Base-by-base conservation (phyloP, 2,113 vertebrate species). In the Origma solitaria region DNA sequence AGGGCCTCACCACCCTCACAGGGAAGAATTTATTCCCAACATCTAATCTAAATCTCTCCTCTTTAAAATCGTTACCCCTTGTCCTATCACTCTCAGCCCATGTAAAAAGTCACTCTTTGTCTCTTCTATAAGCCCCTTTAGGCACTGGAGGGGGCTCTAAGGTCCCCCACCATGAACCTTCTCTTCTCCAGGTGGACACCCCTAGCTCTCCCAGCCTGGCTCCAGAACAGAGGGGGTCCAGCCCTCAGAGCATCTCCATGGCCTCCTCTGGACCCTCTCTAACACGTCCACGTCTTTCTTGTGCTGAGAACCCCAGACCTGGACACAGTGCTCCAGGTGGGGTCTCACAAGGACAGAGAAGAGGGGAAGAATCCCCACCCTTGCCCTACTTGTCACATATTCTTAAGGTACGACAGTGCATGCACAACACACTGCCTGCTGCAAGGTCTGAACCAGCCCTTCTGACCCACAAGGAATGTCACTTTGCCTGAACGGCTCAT, bases 401-500 rank as follows among this genome's bases (percentile, higher is more conserved):
- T 35, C 25, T 37, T 14, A 25, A 61, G 64, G 54, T 16, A 11
- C 0, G 1, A 40, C 42, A 70, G 11, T 1, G 24, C 35, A 37
- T 3, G 15, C 14, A 30, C 28, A 62, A 53, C 45, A 22, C 44
- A 8, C 40, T 2, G 22, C 7, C 40, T 9, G 15, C 31, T 69
- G 71, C 58, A 40, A 22, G 70, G 58, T 40, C 88, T 47, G 45
- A 49, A 7, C 13, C n/a, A 20, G 49, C 20, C 80, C 68, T 54
- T 66, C 64, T 77, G 60, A 37, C 2, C n/a, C 83, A 62, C 42
- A 50, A 2, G 3, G 21, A 31, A 58, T 42, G 70, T 7, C 17
- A 31, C 31, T 37, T 57, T 0, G 3, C 57, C n/a, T 13, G 9
- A 27, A 38, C 3, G 3, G 40, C 54, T 30, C 27, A 35, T 10